Percentiles rank a stretch among this genome's conserved stretches.
Conservation (phyloP, 2,797 vertebrate species). For the Anguilla megastoma region DNA sequence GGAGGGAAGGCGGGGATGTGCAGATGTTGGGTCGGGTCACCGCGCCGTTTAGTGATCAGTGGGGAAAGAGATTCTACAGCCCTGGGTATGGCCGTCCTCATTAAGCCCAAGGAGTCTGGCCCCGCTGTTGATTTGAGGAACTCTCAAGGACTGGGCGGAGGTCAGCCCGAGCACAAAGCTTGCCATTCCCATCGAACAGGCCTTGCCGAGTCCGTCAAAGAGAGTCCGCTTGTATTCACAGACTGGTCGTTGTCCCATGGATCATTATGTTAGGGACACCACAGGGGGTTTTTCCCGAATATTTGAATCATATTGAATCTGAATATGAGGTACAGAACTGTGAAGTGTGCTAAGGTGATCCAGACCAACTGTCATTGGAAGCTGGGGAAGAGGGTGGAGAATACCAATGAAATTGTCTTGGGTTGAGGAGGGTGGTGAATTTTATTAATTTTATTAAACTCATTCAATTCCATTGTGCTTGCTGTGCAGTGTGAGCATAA, state of each 20-base stretch:
- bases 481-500: too few relatives aligned
- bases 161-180: neutral
- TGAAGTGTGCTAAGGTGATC: neutral
- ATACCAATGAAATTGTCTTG: neutral
- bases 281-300: neutral
- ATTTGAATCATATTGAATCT: neutral
- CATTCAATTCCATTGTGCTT: too few relatives aligned
- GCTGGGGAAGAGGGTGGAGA: neutral
- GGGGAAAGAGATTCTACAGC: conserved; percentile 11
- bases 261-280: neutral
- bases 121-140: conserved; percentile 1
- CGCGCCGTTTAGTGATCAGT: conserved; percentile 35
- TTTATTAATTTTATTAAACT: too few relatives aligned
- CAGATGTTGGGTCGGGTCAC: conserved; percentile 42
- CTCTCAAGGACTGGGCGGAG: conserved; percentile 5
- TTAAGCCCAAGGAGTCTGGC: conserved; percentile 15
- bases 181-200: neutral
- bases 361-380: neutral
- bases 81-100: conserved; percentile 22
- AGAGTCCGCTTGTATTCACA: neutral
- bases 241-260: neutral
- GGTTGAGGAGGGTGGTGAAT: neutral
- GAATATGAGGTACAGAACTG: neutral
- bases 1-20: conserved; percentile 27
- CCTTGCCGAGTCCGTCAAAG: neutral